phyloP scores from a whole-genome alignment of 2,888 invertebrate genomes.

The Chalcis sispes region DNA sequence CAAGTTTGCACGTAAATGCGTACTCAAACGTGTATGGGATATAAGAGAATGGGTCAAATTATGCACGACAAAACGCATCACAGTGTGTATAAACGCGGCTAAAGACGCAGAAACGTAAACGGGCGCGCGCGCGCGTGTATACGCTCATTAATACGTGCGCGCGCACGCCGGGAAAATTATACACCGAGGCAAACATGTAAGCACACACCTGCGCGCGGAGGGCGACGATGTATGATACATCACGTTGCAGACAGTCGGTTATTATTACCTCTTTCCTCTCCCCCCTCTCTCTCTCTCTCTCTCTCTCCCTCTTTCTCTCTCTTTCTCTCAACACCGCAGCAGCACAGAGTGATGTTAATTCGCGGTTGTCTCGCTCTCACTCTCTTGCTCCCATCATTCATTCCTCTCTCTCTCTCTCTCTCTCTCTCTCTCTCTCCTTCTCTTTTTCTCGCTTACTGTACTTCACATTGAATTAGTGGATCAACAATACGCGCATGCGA shows the following conservation, averaged over 20 bases:
- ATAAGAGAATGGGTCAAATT: too few relatives aligned
- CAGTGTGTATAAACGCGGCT: too few relatives aligned
- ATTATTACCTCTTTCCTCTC: slow-evolving; percentile 27
- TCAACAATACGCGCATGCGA: slow-evolving; percentile 14
- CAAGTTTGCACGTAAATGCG: too few relatives aligned
- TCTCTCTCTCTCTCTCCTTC: slow-evolving; percentile 6
- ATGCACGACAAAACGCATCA: too few relatives aligned
- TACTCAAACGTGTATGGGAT: too few relatives aligned
- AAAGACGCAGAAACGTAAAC: too few relatives aligned
- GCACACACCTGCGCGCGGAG: neutral
- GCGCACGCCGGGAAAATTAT: too few relatives aligned
- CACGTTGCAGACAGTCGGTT: slow-evolving; percentile 24
- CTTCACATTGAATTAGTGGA: slow-evolving; percentile 31
- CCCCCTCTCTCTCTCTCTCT: slow-evolving; percentile 12
- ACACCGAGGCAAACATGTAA: neutral
- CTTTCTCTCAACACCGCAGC: neutral
- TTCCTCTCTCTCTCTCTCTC: neutral
- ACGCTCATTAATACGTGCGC: neutral
- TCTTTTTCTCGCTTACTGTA: neutral
- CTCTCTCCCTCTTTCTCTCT: neutral
- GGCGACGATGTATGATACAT: neutral
- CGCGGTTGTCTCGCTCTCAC: neutral
- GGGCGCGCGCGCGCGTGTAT: neutral
- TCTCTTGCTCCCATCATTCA: too few relatives aligned
- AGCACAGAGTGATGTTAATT: neutral